phyloP scores from a whole-genome alignment of 2,797 vertebrate genomes.

The Ara ararauna region DNA sequence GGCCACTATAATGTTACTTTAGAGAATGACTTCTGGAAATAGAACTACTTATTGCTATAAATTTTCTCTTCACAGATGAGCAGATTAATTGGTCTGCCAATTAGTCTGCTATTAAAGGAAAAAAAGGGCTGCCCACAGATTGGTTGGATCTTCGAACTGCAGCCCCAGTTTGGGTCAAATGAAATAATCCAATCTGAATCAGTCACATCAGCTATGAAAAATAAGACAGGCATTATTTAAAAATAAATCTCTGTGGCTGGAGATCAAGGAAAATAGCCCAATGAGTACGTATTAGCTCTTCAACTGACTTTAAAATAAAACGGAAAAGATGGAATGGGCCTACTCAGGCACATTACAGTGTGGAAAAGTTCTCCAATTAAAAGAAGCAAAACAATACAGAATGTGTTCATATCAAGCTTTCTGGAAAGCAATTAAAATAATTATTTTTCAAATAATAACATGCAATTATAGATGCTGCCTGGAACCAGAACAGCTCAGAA shows the following conservation, averaged over 20 bases:
- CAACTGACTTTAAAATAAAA: not conserved
- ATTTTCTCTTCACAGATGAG: conserved; percentile 84
- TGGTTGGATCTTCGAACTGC: conserved; percentile 40
- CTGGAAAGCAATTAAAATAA: conserved; percentile 34
- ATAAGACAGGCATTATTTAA: conserved; percentile 26
- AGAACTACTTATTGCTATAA: conserved; percentile 78
- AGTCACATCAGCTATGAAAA: conserved; percentile 43
- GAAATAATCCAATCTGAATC: conserved; percentile 56
- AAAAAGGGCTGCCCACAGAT: conserved; percentile 64
- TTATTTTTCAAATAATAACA: conserved; percentile 18
- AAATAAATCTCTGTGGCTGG: not conserved
- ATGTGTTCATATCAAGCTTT: not conserved
- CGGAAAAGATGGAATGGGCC: not conserved
- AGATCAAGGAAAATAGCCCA: conserved; percentile 1
- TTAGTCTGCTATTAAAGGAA: conserved; percentile 81
- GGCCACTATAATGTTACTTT: conserved; percentile 77
- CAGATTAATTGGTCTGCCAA: conserved; percentile 84
- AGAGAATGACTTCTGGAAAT: conserved; percentile 82
- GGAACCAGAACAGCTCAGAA: conserved; percentile 17
- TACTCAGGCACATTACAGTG: not conserved
- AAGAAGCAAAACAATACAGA: conserved; percentile 11
- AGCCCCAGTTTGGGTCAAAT: conserved; percentile 59
- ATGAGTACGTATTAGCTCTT: not conserved
- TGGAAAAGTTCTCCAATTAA: conserved; percentile 12
- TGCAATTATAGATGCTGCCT: conserved; percentile 27